Percentiles rank a stretch among this genome's conserved stretches.
phyloP scores from a whole-genome alignment of 2,113 vertebrate genomes.

The Apeltes quadracus region DNA sequence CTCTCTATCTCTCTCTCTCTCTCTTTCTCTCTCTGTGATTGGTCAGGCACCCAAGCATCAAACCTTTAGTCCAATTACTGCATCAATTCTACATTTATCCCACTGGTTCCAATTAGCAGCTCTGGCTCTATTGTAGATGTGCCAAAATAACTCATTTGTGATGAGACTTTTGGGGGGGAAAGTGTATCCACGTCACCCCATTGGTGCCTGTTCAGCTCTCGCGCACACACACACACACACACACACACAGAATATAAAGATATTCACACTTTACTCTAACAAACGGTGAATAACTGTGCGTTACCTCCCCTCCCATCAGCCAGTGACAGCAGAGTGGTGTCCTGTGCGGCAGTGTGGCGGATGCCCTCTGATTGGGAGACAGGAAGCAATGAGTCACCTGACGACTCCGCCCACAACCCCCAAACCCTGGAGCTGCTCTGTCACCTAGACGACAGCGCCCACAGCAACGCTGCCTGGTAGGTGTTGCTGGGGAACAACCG shows the following conservation, averaged over 20 bases:
- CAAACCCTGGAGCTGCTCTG: conserved; percentile 98
- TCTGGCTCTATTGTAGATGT: conserved; percentile 40
- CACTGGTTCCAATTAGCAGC: conserved; percentile 69
- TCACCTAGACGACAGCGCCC: conserved; percentile 91
- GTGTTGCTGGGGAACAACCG: conserved; percentile 56
- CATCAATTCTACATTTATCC: conserved; percentile 61
- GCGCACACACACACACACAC: background rate
- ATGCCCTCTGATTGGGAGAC: conserved; percentile 96
- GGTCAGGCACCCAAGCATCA: conserved; percentile 46
- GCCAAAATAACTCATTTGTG: conserved; percentile 64
- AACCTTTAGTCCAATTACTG: conserved; percentile 71
- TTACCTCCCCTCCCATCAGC: conserved; percentile 77
- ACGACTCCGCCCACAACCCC: conserved; percentile 93
- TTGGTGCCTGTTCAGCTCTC: conserved; percentile 10
- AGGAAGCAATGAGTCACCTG: conserved; percentile 93
- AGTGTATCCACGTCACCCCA: conserved; percentile 23
- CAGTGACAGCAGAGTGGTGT: conserved; percentile 92
- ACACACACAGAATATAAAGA: conserved; percentile 9
- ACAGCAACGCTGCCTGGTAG: conserved; percentile 93
- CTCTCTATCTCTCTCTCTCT: conserved; percentile 14
- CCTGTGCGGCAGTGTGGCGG: conserved; percentile 94
- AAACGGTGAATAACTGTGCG: conserved; percentile 22
- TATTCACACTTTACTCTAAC: background rate
- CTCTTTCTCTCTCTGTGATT: conserved; percentile 34
- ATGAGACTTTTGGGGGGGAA: conserved; percentile 40